Conservation (phyloP, 1,140 invertebrate species). For the Drepana arcuata region DNA sequence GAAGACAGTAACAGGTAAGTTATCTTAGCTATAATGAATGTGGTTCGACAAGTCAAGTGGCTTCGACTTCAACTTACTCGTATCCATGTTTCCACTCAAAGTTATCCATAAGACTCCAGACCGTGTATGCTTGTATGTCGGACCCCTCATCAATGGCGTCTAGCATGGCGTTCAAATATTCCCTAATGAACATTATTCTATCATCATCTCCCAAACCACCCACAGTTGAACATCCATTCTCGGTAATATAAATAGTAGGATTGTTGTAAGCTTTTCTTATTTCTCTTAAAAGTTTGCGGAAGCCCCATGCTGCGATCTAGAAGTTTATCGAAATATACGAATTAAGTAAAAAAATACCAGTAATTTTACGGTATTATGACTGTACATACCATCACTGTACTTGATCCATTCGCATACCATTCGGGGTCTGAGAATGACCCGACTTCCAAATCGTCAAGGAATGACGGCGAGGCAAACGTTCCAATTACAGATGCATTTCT, state of each 20-base stretch:
- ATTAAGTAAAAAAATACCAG: not conserved
- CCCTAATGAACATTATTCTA: not conserved
- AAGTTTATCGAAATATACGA: not conserved
- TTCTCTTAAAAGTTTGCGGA: not conserved
- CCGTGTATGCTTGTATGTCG: not conserved
- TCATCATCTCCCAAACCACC: not conserved
- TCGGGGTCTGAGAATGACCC: too few species aligned
- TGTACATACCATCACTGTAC: not conserved
- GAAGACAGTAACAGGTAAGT: too few species aligned
- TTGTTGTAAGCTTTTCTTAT: not conserved
- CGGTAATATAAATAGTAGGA: not conserved
- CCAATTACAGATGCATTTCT: conserved; percentile 51
- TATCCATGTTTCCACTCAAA: not conserved
- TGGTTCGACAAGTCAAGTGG: too few species aligned
- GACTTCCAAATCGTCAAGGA: conserved; percentile 67
- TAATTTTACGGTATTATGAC: not conserved
- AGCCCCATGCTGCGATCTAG: not conserved
- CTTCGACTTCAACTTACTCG: too few species aligned
- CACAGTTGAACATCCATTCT: not conserved
- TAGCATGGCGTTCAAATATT: not conserved
- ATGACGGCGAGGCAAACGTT: conserved; percentile 62
- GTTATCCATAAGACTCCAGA: not conserved
- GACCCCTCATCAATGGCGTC: not conserved
- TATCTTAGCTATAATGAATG: too few species aligned
- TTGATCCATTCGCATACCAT: not conserved